Percentiles rank a stretch among this genome's conserved stretches.
These are phyloP conservation scores for Chelonus insularis DNA, from an alignment of 1,140 invertebrate species.

Conservation along the genomic window DNA sequence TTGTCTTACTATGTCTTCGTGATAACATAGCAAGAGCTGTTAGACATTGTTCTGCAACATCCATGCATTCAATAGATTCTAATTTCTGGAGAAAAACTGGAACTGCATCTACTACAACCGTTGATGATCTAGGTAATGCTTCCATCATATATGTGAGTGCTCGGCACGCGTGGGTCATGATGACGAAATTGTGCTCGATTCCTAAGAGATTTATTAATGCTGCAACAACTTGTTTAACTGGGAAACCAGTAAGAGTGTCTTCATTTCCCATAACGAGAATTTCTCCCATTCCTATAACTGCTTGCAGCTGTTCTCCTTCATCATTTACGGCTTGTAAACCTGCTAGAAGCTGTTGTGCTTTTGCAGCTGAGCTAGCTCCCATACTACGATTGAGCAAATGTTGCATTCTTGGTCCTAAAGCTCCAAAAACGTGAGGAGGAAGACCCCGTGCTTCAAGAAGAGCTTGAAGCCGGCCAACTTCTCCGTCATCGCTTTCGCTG, in stretches of 20 bases:
- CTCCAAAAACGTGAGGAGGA: conserved; percentile 93
- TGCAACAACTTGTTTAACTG: conserved; percentile 96
- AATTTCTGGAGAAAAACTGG: conserved; percentile 95
- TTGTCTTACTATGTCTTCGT: conserved; percentile 93
- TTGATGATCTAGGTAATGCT: conserved; percentile 92
- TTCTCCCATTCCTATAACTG: conserved; percentile 98
- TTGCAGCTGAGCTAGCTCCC: conserved; percentile 82
- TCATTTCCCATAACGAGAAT: conserved; percentile 99
- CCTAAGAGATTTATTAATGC: conserved; percentile 85
- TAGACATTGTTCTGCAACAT: conserved; percentile 96
- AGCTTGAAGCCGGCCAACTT: conserved; percentile 86
- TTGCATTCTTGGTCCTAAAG: conserved; percentile 94
- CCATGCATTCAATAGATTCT: conserved; percentile 98
- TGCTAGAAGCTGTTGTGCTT: conserved; percentile 91
- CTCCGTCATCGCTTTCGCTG: conserved; percentile 78
- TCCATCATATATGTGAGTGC: conserved; percentile 99
- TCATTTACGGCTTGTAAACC: conserved; percentile 92
- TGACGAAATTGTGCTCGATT: conserved; percentile 98
- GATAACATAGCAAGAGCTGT: conserved; percentile 97
- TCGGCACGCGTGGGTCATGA: conserved; percentile 99
- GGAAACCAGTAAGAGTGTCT: conserved; percentile 96
- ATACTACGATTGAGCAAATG: conserved; percentile 94
- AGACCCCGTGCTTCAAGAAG: conserved; percentile 91
- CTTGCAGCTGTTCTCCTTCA: conserved; percentile 95
- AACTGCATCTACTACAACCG: conserved; percentile 95